phyloP scores from a whole-genome alignment of 2,113 vertebrate genomes.

The Ictidomys tridecemlineatus region DNA sequence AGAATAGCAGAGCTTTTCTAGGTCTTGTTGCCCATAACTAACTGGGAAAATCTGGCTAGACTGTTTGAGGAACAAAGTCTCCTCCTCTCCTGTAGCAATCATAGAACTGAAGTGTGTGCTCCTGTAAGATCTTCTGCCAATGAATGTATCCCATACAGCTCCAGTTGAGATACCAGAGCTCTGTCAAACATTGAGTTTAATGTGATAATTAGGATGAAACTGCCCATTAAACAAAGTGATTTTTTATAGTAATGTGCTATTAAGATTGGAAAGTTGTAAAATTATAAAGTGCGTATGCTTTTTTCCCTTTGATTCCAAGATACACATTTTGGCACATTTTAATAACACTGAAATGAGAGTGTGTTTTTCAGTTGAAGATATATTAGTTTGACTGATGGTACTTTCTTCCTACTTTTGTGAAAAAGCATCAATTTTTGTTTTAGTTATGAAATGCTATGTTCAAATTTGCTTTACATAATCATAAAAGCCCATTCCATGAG shows the following conservation, averaged over 20 bases:
- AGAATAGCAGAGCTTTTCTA: neutral
- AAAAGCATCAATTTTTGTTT: slow-evolving; percentile 19
- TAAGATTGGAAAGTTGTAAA: neutral
- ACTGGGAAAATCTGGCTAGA: neutral
- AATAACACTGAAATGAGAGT: slow-evolving; percentile 17
- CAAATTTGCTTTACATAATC: neutral
- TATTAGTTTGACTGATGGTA: neutral
- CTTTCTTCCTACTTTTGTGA: neutral
- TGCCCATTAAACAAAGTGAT: neutral
- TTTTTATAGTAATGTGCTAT: neutral
- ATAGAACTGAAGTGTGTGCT: neutral
- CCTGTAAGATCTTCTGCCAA: rapidly evolving
- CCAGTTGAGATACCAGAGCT: too few relatives aligned
- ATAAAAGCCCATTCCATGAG: slow-evolving; percentile 16
- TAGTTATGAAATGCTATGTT: slow-evolving; percentile 50
- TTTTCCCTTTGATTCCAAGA: slow-evolving; percentile 28
- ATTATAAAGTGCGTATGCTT: neutral
- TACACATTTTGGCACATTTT: neutral
- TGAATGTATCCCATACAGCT: rapidly evolving
- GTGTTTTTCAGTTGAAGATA: slow-evolving; percentile 2
- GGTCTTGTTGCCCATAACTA: neutral
- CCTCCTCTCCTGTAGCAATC: neutral
- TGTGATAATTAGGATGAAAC: neutral
- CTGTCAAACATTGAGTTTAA: neutral
- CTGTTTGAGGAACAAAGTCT: neutral